Evolutionary conservation across 2,113 vertebrate genomes (phyloP).

Genomic region (Cranoglanis bouderius): DNA sequence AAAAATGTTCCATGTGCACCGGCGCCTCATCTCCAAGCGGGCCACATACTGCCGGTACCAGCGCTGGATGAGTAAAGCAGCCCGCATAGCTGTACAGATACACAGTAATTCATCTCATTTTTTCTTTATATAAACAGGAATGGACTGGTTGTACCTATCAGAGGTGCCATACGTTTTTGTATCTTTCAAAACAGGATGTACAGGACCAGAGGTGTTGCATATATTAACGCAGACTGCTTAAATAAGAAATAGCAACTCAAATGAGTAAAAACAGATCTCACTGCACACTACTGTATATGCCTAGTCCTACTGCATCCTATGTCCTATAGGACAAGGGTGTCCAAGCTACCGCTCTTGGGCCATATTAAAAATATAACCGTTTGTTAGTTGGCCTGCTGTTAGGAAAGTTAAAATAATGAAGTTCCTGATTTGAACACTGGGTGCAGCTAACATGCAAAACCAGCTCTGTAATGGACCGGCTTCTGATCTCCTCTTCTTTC

Average conservation of each 20-base stretch:
- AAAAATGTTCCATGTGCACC: constrained; percentile 92
- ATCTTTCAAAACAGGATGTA: background rate
- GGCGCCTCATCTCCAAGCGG: constrained; percentile 86
- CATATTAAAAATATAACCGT: background rate
- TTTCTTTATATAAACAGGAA: background rate
- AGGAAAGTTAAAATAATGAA: background rate
- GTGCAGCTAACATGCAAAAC: background rate
- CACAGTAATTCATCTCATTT: background rate
- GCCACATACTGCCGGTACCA: constrained; percentile 88
- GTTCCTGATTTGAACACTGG: background rate
- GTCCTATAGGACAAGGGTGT: background rate
- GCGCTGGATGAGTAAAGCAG: constrained; percentile 85
- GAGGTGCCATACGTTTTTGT: background rate
- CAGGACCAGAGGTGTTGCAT: background rate
- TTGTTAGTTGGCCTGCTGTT: background rate
- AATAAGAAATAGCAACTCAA: background rate
- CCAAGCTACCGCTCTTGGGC: background rate
- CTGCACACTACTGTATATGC: background rate
- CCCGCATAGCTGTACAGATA: constrained; percentile 78
- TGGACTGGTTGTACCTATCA: background rate
- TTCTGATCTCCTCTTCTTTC: background rate
- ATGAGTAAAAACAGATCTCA: background rate
- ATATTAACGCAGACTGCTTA: background rate
- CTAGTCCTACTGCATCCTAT: background rate
- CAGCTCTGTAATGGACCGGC: background rate